Base-by-base conservation (phyloP, 2,113 vertebrate genomes). In the Microtus richardsoni region DNA sequence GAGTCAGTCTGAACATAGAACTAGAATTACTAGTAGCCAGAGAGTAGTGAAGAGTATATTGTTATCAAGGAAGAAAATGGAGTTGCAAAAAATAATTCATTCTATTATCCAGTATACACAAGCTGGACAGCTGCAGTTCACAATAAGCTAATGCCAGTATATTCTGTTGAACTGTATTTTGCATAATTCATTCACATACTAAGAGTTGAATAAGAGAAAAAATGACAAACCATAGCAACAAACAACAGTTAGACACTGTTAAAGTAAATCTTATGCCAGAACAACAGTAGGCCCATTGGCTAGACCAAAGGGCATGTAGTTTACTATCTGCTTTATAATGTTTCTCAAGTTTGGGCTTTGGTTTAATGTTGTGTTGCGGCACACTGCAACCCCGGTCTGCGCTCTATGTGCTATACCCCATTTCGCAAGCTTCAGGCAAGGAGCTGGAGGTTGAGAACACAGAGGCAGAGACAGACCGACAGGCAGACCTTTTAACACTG, bases 351-450 rank as follows among this genome's bases (percentile, higher is more conserved):
- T 30, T 78, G 28, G 19, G 14, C 44, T 66, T 89, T 74, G 33
- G 7, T 66, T 70, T 49, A 58, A 74, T 54, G 28, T 82, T 64
- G 13, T 52, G 49, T 52, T 52, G 49, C 49, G 13, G 3, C 49
- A 0, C 49, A 52, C 12, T 3, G 49, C 2, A 1, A 1, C 49
- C 49, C 12, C 2, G 49, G 12, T 52, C 49, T 52, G 49, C 0
- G 12, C 12, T 52, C 49, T 52, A 13, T 13, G 12, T 52, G 49
- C 49, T 52, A 52, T 2, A 52, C 12, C 12, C 49, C 49, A 52
- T 2, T 52, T 52, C 0, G 2, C 13, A 52, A 52, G 49, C 49
- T 52, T 52, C 12, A 0, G 49, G 49, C 12, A 52, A 52, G 49
- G 12, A 14, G 49, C 49, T 52, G 49, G 49, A 52, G 49, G 49